These are phyloP conservation scores for Drosophila varians DNA, from an alignment of 1,140 invertebrate genomes.

Conservation along the genomic window DNA sequence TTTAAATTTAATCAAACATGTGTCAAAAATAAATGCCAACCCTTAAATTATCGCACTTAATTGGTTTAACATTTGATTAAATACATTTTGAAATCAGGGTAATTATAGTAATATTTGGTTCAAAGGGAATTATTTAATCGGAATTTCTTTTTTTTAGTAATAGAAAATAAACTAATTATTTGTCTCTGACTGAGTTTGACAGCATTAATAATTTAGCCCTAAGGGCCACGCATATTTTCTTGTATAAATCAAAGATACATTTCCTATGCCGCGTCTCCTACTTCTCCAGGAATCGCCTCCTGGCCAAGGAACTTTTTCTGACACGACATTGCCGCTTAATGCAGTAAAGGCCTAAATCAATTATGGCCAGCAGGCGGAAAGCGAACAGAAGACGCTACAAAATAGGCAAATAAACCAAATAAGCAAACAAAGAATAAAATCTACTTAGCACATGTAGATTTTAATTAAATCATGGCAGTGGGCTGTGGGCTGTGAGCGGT, in stretches of 20 bases:
- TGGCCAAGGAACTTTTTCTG: slow-evolving; percentile 30
- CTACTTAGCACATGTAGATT: slow-evolving; percentile 78
- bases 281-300: slow-evolving; percentile 5
- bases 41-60: no score
- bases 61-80: no score
- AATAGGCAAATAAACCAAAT: slow-evolving; percentile 47
- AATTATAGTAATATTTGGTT: no score
- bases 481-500: neutral
- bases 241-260: slow-evolving; percentile 53
- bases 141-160: no score
- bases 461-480: slow-evolving; percentile 73
- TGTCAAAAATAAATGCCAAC: no score
- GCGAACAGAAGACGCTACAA: slow-evolving; percentile 6
- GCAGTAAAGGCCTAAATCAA: slow-evolving; percentile 76
- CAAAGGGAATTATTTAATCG: no score
- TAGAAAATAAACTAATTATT: neutral
- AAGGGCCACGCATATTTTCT: neutral
- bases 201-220: slow-evolving; percentile 9
- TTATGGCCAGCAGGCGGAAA: slow-evolving; percentile 47
- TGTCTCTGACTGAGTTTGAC: slow-evolving; percentile 7
- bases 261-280: neutral
- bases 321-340: slow-evolving; percentile 46
- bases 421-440: slow-evolving; percentile 70
- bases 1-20: neutral
- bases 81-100: no score